A percentile compares a stretch with the other conserved stretches of the same genome.
phyloP scores from a whole-genome alignment of 2,113 vertebrate species.

The Pao palembangensis region DNA sequence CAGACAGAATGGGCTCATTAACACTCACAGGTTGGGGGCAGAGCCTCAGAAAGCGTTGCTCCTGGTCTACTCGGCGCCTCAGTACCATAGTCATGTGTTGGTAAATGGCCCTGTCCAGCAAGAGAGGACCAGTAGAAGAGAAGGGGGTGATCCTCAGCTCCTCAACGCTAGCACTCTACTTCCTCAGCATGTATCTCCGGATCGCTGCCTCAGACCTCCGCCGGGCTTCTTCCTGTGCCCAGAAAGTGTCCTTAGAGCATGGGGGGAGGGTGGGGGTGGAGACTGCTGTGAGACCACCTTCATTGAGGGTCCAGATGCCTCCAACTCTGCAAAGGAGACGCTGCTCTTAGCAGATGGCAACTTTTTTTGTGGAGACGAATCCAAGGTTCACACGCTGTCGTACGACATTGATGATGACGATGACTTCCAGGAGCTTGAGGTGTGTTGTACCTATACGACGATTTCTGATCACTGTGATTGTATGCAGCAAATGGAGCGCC shows the following conservation, averaged over 20 bases:
- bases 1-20: slow-evolving; percentile 85
- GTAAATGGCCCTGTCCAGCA: slow-evolving; percentile 58
- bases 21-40: slow-evolving; percentile 79
- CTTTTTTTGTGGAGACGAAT: slow-evolving; percentile 80
- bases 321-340: slow-evolving; percentile 76
- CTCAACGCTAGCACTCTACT: slow-evolving; percentile 85
- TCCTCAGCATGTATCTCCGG: slow-evolving; percentile 73
- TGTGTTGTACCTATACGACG: slow-evolving; percentile 51
- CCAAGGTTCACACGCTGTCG: slow-evolving; percentile 89
- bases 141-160: slow-evolving; percentile 76
- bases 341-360: slow-evolving; percentile 80
- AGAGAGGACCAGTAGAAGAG: slow-evolving; percentile 4
- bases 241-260: slow-evolving; percentile 77
- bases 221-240: slow-evolving; percentile 85
- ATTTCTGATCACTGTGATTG: background rate
- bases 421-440: slow-evolving; percentile 93
- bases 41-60: slow-evolving; percentile 80
- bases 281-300: slow-evolving; percentile 95
- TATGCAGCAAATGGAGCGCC: background rate
- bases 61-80: slow-evolving; percentile 81
- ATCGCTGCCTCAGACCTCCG: slow-evolving; percentile 75
- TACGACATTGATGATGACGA: slow-evolving; percentile 89
- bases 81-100: slow-evolving; percentile 77
- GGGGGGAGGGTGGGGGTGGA: slow-evolving; percentile 74
- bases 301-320: slow-evolving; percentile 80